phyloP scores from a whole-genome alignment of 2,888 invertebrate genomes.

The Ophioninae sp. region DNA sequence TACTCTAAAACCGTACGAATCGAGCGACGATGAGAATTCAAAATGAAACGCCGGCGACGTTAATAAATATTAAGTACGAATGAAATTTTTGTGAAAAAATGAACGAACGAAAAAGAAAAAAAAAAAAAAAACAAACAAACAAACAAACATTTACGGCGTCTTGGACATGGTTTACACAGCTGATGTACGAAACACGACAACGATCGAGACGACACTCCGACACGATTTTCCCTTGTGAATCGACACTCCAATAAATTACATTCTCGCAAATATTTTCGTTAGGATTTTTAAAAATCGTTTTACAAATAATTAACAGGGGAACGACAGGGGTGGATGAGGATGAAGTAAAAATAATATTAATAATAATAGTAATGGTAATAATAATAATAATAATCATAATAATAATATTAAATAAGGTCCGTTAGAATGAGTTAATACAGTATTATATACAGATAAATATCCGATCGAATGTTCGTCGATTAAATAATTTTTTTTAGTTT shows the following conservation, averaged over 20 bases:
- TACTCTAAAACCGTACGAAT: slow-evolving; percentile 79
- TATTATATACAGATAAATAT: slow-evolving; percentile 54
- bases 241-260: slow-evolving; percentile 65
- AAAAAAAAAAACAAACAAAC: too few relatives aligned
- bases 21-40: slow-evolving; percentile 21
- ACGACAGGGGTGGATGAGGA: slow-evolving; percentile 56
- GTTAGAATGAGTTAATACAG: slow-evolving; percentile 65
- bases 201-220: slow-evolving; percentile 55
- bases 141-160: slow-evolving; percentile 58
- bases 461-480: slow-evolving; percentile 35
- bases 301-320: slow-evolving; percentile 67
- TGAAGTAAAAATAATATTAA: slow-evolving; percentile 30
- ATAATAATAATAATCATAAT: slow-evolving; percentile 53
- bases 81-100: slow-evolving; percentile 45
- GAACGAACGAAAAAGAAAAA: slow-evolving; percentile 43
- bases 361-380: too few relatives aligned
- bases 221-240: slow-evolving; percentile 50
- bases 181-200: slow-evolving; percentile 40
- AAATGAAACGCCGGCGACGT: slow-evolving; percentile 27
- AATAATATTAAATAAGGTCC: slow-evolving; percentile 52
- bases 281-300: slow-evolving; percentile 49
- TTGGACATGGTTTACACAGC: slow-evolving; percentile 55
- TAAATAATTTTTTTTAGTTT: slow-evolving; percentile 33
- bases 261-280: slow-evolving; percentile 56
- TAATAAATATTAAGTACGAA: slow-evolving; percentile 53